Base-by-base conservation (phyloP, 2,888 invertebrate species). In the Elmis aenea region DNA sequence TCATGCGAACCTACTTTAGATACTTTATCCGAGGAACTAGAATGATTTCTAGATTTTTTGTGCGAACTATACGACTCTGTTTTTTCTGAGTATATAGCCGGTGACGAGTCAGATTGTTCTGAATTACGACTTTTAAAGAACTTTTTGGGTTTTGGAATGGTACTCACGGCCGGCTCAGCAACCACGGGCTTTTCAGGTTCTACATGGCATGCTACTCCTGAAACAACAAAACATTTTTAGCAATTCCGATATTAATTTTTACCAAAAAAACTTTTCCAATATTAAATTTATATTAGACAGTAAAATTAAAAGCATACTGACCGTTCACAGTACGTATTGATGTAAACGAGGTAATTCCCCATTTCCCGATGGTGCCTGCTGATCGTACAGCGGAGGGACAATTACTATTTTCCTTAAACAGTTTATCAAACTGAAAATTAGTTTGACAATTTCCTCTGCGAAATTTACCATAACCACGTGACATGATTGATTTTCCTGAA, bases 311-410 rank as follows among this genome's bases (percentile, higher is more conserved):
- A 15, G 18, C 21, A 37, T 36, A 52, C 52, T 72, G 72, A 81
- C 83, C 83, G 69, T 83, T 84, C 50, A 81, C 75, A 62, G 82
- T 89, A 57, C 92, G 76, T 45, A 91, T 85, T 2, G 91, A 91
- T 13, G 92, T 92, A 68, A 91, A 92, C 47, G 91, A 90, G 58
- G 91, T 91, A 66, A 89, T 88, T 52, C 92, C 92, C 91, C 92
- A 93, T 74, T 91, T 88, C 52, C 92, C 92, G 50, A 92, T 85
- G 16, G 88, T 89, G 46, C 91, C 92, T 50, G 91, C 86, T 15
- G 91, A 90, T 50, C 89, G 82, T 31, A 91, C 86, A 34, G 90
- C 90, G 32, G 88, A 82, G 5, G 91, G 91, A 57, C 85, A 83
- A 66, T 89, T 91, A 63, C 83, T 86, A 65, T 87, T 88, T 60